phyloP scores from a whole-genome alignment of 2,797 vertebrate species.

The Loris lydekkerianus region DNA sequence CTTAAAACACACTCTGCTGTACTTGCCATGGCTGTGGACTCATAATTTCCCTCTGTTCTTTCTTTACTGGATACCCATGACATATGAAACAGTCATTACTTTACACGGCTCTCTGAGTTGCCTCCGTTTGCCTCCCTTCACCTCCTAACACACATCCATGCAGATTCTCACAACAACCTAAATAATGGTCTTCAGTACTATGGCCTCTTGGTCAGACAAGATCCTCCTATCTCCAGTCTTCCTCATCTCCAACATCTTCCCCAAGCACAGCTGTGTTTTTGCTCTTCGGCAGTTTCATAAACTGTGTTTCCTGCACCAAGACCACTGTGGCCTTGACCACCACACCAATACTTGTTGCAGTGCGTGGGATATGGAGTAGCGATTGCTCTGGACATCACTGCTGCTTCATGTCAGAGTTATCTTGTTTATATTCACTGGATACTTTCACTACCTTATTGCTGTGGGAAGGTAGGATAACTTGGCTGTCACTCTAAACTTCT shows the following conservation, averaged over 20 bases:
- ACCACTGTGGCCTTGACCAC: not conserved
- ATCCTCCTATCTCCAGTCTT: not conserved
- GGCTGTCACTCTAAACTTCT: not conserved
- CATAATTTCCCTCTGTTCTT: not conserved
- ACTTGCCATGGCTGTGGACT: not conserved
- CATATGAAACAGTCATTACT: not conserved
- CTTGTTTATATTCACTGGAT: not conserved
- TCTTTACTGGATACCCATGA: not conserved
- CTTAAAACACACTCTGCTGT: constrained; percentile 27
- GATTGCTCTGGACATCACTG: not conserved
- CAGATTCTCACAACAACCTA: not conserved
- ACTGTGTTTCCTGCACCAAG: not conserved
- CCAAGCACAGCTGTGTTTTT: not conserved
- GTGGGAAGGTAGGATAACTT: not conserved
- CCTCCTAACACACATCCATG: not conserved
- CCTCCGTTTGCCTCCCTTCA: not conserved
- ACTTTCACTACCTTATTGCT: constrained; percentile 1
- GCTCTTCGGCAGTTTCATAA: not conserved
- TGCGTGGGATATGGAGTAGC: not conserved
- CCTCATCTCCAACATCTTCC: not conserved
- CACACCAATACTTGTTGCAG: not conserved
- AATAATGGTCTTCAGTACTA: not conserved
- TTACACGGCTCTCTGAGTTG: not conserved
- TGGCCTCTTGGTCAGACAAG: not conserved
- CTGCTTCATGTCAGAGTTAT: not conserved